Conservation (phyloP, 2,113 vertebrate genomes). For the Caracal caracal region DNA sequence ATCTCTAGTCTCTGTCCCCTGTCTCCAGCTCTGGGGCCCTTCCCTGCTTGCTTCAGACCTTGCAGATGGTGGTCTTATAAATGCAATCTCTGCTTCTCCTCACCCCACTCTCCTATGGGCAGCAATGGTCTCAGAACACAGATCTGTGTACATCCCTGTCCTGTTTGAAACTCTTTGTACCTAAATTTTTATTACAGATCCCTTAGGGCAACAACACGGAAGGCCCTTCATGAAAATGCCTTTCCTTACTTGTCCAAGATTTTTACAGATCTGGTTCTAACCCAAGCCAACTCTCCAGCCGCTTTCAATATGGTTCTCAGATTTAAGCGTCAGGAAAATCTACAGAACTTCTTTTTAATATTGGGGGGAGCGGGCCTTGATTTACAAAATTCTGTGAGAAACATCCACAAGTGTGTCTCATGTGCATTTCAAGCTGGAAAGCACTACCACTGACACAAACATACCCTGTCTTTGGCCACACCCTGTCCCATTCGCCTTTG, state of each 20-base stretch:
- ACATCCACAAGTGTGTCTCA: not conserved
- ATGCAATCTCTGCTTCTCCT: not conserved
- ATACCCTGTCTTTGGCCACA: not conserved
- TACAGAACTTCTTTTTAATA: not conserved
- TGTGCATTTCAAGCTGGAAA: not conserved
- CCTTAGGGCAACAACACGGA: not conserved
- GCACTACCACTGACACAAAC: too few relatives aligned
- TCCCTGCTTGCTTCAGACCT: too few relatives aligned
- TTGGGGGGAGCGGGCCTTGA: not conserved
- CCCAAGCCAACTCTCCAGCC: not conserved
- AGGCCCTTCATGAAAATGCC: not conserved
- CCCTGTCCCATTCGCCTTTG: not conserved
- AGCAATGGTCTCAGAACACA: not conserved
- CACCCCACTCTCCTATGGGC: fast-evolving
- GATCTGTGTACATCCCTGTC: not conserved
- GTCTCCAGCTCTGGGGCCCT: fast-evolving
- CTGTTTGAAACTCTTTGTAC: not conserved
- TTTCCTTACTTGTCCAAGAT: not conserved
- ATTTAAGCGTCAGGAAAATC: not conserved
- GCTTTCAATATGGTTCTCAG: not conserved
- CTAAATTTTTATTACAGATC: fast-evolving
- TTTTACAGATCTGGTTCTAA: not conserved
- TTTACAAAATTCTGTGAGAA: not conserved
- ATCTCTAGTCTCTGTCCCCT: not conserved
- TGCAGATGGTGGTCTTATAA: fast-evolving